Conservation (phyloP, 2,888 invertebrate genomes). For the Cerastoderma edule region DNA sequence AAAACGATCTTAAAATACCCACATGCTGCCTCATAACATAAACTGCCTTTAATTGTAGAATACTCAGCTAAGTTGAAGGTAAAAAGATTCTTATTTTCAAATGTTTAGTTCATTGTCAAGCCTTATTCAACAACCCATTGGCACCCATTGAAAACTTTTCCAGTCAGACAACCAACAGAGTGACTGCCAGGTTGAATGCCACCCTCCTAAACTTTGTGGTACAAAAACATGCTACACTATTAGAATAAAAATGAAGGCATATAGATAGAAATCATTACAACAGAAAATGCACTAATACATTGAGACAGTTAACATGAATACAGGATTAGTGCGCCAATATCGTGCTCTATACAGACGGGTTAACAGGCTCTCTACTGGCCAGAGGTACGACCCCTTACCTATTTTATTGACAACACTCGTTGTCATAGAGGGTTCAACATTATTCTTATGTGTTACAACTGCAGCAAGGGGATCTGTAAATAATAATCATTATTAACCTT, state of each 20-base stretch:
- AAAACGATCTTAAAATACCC: too few relatives aligned
- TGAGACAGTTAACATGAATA: slow-evolving; percentile 1
- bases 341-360: slow-evolving; percentile 18
- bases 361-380: slow-evolving; percentile 26
- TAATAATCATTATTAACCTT: slow-evolving; percentile 11
- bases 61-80: too few relatives aligned
- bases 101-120: too few relatives aligned
- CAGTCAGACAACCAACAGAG: too few relatives aligned
- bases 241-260: background rate
- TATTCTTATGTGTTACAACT: slow-evolving; percentile 28
- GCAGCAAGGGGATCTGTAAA: slow-evolving; percentile 43
- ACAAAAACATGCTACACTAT: slow-evolving; percentile 3
- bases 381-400: slow-evolving; percentile 57
- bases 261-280: slow-evolving; percentile 7
- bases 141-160: too few relatives aligned
- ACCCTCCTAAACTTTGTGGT: background rate
- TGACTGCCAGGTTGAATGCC: too few relatives aligned
- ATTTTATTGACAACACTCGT: slow-evolving; percentile 44
- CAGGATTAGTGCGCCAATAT: slow-evolving; percentile 16
- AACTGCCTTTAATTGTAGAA: too few relatives aligned
- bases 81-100: too few relatives aligned
- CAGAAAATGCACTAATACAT: slow-evolving; percentile 1
- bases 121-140: too few relatives aligned
- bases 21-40: too few relatives aligned
- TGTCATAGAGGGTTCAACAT: slow-evolving; percentile 27